Base-by-base conservation (phyloP, 2,113 vertebrate species). In the Gadus macrocephalus region DNA sequence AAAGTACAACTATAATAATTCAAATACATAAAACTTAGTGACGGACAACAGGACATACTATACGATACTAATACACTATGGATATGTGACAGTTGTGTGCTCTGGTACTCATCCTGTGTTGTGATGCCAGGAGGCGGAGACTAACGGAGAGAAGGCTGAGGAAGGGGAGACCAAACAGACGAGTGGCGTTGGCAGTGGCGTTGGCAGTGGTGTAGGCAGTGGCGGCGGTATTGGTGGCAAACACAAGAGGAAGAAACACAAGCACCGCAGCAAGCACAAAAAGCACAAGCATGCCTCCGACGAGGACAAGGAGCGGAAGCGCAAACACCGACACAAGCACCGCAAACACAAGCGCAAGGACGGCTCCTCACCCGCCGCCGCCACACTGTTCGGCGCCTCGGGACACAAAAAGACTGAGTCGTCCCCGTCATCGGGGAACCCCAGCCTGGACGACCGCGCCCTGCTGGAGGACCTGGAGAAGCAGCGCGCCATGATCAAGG, bases 211-310 rank as follows among this genome's bases (percentile, higher is more conserved):
- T 77, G 81, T 35, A 5, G 31, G 31, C 31, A 35, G 31, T 35
- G 87, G 89, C 78, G 81, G 71, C 64, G 58, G 72, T 58, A 17
- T 86, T 35, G 78, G 80, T 4, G 93, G 93, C 71, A 94, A 97
- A 86, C 96, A 98, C 88, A 99, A 99, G 93, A 95, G 97, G 88
- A 99, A 99, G 94, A 99, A 99, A 90, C 97, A 98, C 82, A 99
- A 99, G 90, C 97, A 99, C 81, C 94, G 96, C 71, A 96, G 94
- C 84, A 99, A 99, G 89, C 97, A 98, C 88, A 99, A 98, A 94
- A 98, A 98, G 77, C 96, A 98, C 81, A 98, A 98, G 89, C 97
- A 95, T 83, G 93, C 91, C 78, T 92, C 94, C 42, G 96, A 97
- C 22, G 96, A 98, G 59, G 95, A 97, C 82, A 98, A 95, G 82